A percentile compares a stretch with the other conserved stretches of the same genome.
These are phyloP conservation scores for Sinocyclocheilus maitianheensis DNA, from an alignment of 2,113 vertebrate species.

Conservation along the genomic window DNA sequence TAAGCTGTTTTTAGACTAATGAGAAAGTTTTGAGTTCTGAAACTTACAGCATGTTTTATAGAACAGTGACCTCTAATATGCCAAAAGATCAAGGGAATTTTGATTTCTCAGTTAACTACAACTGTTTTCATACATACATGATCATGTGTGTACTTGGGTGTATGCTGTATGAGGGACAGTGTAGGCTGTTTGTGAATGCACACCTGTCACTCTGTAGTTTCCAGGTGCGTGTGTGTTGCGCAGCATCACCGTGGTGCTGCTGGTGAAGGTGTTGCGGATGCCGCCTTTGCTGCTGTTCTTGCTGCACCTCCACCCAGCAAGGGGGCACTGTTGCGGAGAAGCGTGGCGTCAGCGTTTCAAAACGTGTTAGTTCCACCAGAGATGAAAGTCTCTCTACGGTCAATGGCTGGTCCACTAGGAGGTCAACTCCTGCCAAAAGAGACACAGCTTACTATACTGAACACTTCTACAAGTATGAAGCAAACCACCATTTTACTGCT, in stretches of 20 bases:
- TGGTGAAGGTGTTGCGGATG: constrained; percentile 97
- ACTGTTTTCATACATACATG: neutral
- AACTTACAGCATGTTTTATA: too few relatives aligned
- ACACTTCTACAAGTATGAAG: neutral
- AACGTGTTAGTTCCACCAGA: constrained; percentile 94
- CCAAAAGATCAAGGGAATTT: too few relatives aligned
- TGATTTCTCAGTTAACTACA: too few relatives aligned
- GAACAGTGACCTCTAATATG: too few relatives aligned
- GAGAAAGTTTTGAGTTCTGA: too few relatives aligned
- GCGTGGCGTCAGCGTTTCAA: constrained; percentile 94
- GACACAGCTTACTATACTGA: neutral
- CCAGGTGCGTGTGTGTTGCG: constrained; percentile 97
- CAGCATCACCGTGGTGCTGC: constrained; percentile 97
- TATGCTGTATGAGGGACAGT: neutral
- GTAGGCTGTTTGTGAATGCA: neutral
- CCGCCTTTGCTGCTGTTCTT: constrained; percentile 95
- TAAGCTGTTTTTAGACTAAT: too few relatives aligned
- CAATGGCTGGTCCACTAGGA: constrained; percentile 92
- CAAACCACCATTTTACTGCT: constrained; percentile 1
- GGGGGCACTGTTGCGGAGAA: constrained; percentile 98
- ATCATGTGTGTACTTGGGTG: neutral
- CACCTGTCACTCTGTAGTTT: constrained; percentile 95
- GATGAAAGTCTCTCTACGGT: constrained; percentile 88
- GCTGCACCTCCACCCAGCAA: constrained; percentile 97
- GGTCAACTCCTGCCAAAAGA: constrained; percentile 84